Conservation (phyloP, 1,140 invertebrate species). For the Theocolax elegans region DNA sequence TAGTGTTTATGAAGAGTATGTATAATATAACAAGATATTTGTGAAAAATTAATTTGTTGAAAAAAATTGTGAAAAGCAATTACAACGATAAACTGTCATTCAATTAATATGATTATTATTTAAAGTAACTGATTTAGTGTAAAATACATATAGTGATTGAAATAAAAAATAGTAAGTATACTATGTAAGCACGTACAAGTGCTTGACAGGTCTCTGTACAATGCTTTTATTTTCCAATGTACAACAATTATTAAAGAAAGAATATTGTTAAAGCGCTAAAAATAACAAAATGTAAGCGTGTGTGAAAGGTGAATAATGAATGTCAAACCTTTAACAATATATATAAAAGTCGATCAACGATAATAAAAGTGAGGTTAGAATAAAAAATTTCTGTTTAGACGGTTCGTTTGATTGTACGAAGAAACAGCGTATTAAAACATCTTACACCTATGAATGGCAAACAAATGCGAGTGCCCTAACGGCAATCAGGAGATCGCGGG, state of each 20-base stretch:
- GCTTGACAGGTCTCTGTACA: too few relatives aligned
- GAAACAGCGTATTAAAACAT: neutral
- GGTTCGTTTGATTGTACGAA: conserved; percentile 5
- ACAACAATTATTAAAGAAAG: too few relatives aligned
- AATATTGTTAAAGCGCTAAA: too few relatives aligned
- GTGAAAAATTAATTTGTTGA: too few relatives aligned
- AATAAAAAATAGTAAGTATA: too few relatives aligned
- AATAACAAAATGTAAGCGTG: too few relatives aligned
- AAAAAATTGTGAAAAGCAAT: neutral
- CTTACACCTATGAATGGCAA: neutral
- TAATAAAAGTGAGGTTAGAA: conserved; percentile 41
- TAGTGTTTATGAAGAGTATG: too few relatives aligned
- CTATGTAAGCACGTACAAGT: too few relatives aligned
- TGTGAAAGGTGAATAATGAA: too few relatives aligned
- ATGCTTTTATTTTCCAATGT: too few relatives aligned
- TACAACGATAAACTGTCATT: neutral
- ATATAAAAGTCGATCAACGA: conserved; percentile 33
- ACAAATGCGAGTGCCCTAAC: neutral
- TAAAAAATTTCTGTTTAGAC: conserved; percentile 21
- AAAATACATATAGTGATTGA: too few relatives aligned
- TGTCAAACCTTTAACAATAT: conserved; percentile 43
- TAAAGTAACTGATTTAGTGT: neutral
- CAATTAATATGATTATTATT: neutral
- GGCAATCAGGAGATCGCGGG: neutral
- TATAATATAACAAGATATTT: too few relatives aligned